A percentile compares a stretch with the other conserved stretches of the same genome.
Conservation (phyloP, 2,113 vertebrate genomes). For the Notiomystis cincta region DNA sequence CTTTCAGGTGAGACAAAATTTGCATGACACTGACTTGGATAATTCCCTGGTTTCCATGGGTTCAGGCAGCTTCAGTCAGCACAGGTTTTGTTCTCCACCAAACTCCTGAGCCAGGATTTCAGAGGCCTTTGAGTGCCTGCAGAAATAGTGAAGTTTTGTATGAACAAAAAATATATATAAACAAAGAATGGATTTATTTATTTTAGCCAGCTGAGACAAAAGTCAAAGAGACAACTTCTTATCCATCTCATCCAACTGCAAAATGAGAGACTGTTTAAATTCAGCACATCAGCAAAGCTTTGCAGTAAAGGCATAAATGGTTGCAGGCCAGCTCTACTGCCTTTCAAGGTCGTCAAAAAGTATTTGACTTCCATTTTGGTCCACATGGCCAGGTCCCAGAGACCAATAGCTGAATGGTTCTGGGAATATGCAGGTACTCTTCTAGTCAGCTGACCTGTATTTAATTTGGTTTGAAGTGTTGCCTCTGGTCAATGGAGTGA, state of each 20-base stretch:
- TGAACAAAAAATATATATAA: background rate
- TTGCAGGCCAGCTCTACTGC: background rate
- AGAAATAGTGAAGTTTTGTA: background rate
- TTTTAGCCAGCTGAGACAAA: background rate
- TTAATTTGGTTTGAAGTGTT: conserved; percentile 47
- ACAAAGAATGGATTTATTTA: background rate
- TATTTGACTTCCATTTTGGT: background rate
- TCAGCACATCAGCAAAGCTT: background rate
- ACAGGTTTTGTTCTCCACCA: background rate
- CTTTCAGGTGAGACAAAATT: background rate
- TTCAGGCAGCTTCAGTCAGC: background rate
- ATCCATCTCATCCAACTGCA: background rate
- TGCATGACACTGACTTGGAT: background rate
- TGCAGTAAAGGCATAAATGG: background rate
- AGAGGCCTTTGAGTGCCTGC: background rate
- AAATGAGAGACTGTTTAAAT: conserved; percentile 1
- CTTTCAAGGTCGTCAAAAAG: background rate
- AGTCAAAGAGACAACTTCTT: background rate
- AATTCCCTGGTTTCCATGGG: background rate
- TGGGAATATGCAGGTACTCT: conserved; percentile 37
- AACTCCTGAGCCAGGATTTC: background rate
- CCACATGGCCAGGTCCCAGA: background rate
- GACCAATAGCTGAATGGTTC: background rate
- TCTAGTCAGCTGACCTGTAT: conserved; percentile 4
- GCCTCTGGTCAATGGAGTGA: background rate